Evolutionary conservation across 2,113 vertebrate genomes (phyloP).

Genomic region (Chitala chitala): DNA sequence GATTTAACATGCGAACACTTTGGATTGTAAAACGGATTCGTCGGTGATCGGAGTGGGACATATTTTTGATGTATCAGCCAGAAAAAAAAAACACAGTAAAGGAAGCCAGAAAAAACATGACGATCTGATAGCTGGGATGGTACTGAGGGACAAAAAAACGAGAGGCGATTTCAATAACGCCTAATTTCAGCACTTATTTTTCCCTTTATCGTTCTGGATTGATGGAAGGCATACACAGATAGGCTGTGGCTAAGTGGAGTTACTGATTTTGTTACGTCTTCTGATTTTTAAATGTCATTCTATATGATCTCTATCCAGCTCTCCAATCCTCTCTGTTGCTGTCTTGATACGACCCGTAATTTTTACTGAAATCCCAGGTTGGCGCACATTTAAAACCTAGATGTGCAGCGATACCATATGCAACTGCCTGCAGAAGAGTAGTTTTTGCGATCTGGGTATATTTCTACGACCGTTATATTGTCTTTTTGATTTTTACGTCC

Average conservation of each 20-base stretch:
- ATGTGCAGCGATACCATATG: conserved; percentile 27
- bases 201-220: conserved; percentile 45
- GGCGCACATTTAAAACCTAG: conserved; percentile 30
- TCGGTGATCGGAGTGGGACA: conserved; percentile 40
- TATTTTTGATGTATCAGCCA: conserved; percentile 38
- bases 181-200: conserved; percentile 27
- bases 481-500: conserved; percentile 35
- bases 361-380: conserved; percentile 38
- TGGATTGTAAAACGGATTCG: conserved; percentile 44
- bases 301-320: conserved; percentile 33
- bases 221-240: conserved; percentile 44
- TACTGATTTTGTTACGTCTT: conserved; percentile 36
- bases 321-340: conserved; percentile 32
- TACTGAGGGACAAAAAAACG: conserved; percentile 45
- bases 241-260: conserved; percentile 50
- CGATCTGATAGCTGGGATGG: conserved; percentile 50
- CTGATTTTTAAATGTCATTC: conserved; percentile 44
- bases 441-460: conserved; percentile 7
- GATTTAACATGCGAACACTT: conserved; percentile 45
- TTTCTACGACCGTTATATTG: background rate
- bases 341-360: conserved; percentile 54
- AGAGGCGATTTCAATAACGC: conserved; percentile 31
- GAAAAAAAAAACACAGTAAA: conserved; percentile 33
- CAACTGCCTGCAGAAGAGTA: conserved; percentile 12
- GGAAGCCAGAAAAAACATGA: conserved; percentile 37